Percentiles rank a stretch among this genome's conserved stretches.
These are phyloP conservation scores for Drosophila murphyi DNA, from an alignment of 1,140 invertebrate genomes.

Conservation along the genomic window DNA sequence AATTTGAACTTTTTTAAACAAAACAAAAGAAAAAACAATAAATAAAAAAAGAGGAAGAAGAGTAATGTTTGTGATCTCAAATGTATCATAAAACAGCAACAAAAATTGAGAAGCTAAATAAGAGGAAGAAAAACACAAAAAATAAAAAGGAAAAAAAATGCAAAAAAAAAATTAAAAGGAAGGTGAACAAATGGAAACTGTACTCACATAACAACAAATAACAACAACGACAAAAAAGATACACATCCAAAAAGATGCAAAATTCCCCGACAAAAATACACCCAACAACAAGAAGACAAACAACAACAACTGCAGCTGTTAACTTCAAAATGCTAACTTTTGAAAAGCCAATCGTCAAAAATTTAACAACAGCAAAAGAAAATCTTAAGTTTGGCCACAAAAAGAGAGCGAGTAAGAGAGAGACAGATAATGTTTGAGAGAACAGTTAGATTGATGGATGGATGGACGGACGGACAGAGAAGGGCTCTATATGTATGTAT, in stretches of 20 bases:
- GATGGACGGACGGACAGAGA: neutral
- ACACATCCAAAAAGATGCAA: conserved; percentile 78
- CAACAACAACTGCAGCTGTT: conserved; percentile 39
- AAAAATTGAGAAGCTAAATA: conserved; percentile 69
- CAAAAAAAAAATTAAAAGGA: conserved; percentile 33
- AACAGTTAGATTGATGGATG: conserved; percentile 21
- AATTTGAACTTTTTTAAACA: conserved; percentile 78
- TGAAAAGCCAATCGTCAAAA: conserved; percentile 63
- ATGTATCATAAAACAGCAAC: conserved; percentile 78
- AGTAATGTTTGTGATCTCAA: conserved; percentile 84
- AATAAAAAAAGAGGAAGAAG: conserved; percentile 41
- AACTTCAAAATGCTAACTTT: conserved; percentile 76
- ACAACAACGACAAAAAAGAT: conserved; percentile 50
- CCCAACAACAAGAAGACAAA: conserved; percentile 9
- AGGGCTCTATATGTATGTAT: conserved; percentile 72
- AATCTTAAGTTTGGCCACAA: conserved; percentile 5
- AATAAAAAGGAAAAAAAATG: conserved; percentile 36
- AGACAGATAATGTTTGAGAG: conserved; percentile 34
- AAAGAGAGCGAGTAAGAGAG: conserved; percentile 45
- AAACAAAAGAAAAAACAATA: conserved; percentile 46
- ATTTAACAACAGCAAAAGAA: conserved; percentile 39
- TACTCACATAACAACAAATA: conserved; percentile 46
- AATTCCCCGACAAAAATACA: conserved; percentile 61
- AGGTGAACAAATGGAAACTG: conserved; percentile 56
- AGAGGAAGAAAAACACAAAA: conserved; percentile 32